phyloP scores from a whole-genome alignment of 2,888 invertebrate species.

The Clitarchus hookeri region DNA sequence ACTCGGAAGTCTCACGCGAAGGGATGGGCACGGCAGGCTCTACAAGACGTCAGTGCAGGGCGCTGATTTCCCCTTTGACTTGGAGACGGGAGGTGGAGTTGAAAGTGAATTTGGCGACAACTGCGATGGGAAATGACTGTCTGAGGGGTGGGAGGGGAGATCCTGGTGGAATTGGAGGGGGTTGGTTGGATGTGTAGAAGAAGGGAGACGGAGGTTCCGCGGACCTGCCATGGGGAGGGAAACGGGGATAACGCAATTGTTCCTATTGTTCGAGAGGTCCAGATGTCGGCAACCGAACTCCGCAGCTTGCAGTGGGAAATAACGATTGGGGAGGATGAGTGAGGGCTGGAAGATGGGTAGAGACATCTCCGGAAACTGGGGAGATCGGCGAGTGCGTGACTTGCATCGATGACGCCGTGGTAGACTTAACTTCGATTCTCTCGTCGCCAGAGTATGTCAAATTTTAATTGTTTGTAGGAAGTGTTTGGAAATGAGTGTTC shows the following conservation, averaged over 20 bases:
- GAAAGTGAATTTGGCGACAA: not conserved
- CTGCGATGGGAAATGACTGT: not conserved
- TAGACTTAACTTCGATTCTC: not conserved
- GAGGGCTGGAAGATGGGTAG: not conserved
- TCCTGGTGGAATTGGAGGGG: not conserved
- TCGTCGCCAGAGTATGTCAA: not conserved
- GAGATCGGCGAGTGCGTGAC: not conserved
- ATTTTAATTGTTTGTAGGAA: not conserved
- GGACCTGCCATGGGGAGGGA: not conserved
- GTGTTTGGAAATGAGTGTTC: too few relatives aligned
- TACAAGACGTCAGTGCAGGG: slow-evolving; percentile 10
- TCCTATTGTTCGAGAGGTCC: slow-evolving; percentile 24
- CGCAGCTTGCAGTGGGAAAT: not conserved
- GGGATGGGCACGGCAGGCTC: not conserved
- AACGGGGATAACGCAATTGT: slow-evolving; percentile 22
- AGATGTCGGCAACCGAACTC: slow-evolving; percentile 21
- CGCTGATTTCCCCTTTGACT: slow-evolving; percentile 29
- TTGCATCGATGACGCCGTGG: not conserved
- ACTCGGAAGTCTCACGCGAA: not conserved
- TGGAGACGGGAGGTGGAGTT: not conserved
- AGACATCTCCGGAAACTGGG: not conserved
- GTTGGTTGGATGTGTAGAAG: not conserved
- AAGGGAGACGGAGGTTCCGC: not conserved
- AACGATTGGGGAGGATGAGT: not conserved
- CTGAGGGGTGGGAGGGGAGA: not conserved